phyloP scores from a whole-genome alignment of 2,888 invertebrate species.

The Idaea straminata region DNA sequence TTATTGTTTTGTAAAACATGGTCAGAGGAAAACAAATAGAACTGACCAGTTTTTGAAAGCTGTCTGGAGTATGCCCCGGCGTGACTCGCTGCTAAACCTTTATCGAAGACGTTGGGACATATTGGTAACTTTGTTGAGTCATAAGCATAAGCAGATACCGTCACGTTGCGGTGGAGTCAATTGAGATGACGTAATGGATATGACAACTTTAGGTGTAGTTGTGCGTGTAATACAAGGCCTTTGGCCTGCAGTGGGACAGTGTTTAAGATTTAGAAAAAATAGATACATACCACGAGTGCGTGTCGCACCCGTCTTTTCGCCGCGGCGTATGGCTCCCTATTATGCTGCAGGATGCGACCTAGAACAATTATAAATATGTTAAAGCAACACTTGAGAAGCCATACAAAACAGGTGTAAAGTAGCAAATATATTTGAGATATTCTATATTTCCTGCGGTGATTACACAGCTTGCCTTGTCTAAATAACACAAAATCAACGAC shows the following conservation, averaged over 20 bases:
- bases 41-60: too few relatives aligned
- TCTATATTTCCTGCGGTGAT: too few relatives aligned
- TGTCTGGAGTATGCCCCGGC: too few relatives aligned
- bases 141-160: background rate
- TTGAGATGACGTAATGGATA: background rate
- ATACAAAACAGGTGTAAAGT: background rate
- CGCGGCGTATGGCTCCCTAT: constrained; percentile 80
- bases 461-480: background rate
- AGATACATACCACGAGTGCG: constrained; percentile 77
- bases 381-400: constrained; percentile 1
- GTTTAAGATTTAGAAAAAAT: background rate
- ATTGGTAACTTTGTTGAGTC: background rate
- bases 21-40: too few relatives aligned
- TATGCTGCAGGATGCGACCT: constrained; percentile 78
- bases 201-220: background rate
- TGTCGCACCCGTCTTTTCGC: constrained; percentile 80
- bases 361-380: constrained; percentile 43
- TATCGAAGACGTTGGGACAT: too few relatives aligned
- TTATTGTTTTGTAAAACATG: too few relatives aligned
- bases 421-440: background rate
- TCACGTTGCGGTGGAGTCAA: background rate
- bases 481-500: constrained; percentile 5
- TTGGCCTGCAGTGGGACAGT: too few relatives aligned
- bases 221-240: background rate
- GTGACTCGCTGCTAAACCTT: too few relatives aligned